Conservation (phyloP, 2,113 vertebrate genomes). For the Coracopsis vasa region DNA sequence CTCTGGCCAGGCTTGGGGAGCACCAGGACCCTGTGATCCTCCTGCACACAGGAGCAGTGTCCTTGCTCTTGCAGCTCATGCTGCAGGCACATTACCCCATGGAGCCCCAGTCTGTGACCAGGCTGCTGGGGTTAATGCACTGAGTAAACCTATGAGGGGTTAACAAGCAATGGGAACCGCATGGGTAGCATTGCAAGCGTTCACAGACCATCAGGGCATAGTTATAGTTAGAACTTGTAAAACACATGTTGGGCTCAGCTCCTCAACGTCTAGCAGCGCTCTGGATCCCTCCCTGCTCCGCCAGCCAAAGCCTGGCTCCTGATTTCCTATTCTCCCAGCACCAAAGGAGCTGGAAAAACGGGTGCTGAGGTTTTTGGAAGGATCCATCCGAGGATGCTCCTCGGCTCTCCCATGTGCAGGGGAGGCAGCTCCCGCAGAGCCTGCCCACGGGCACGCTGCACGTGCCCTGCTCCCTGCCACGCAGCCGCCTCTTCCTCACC, state of each 20-base stretch:
- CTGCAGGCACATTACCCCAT: not conserved
- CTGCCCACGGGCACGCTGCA: not conserved
- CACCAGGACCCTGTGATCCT: not conserved
- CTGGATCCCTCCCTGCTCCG: not conserved
- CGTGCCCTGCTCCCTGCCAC: not conserved
- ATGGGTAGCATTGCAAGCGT: accelerated
- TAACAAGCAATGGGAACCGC: not conserved
- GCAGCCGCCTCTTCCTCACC: not conserved
- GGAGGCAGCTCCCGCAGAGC: not conserved
- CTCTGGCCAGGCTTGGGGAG: not conserved
- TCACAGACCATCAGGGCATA: not conserved
- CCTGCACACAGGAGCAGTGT: not conserved
- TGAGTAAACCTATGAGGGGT: not conserved
- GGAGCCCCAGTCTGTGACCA: accelerated
- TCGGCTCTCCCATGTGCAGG: not conserved
- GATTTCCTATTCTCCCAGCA: not conserved
- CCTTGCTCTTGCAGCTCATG: not conserved
- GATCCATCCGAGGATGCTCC: not conserved
- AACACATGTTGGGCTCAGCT: not conserved
- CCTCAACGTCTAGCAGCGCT: accelerated
- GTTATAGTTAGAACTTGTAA: not conserved
- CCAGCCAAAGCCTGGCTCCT: not conserved
- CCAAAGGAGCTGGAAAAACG: not conserved
- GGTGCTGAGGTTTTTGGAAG: not conserved
- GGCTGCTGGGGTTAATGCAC: not conserved